These are phyloP conservation scores for Eustalomyia histrio DNA, from an alignment of 2,888 invertebrate species.

Conservation along the genomic window DNA sequence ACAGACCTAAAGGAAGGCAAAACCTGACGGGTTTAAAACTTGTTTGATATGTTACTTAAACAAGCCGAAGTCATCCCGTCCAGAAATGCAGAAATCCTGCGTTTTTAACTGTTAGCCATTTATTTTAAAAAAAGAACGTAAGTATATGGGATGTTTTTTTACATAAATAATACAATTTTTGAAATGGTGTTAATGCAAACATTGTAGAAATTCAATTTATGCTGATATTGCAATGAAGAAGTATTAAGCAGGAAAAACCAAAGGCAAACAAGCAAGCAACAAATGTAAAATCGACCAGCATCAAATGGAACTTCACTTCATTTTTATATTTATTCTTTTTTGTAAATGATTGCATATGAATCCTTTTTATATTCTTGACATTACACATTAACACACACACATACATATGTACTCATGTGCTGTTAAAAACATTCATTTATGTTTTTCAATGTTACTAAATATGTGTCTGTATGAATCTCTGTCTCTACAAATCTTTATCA, in stretches of 20 bases:
- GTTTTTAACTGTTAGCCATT: too few species aligned
- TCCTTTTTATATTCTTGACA: conserved; percentile 24
- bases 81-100: too few species aligned
- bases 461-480: too few species aligned
- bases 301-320: neutral
- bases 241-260: neutral
- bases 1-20: too few species aligned
- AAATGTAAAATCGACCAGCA: neutral
- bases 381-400: neutral
- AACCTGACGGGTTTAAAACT: too few species aligned
- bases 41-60: too few species aligned
- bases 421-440: neutral
- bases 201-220: conserved; percentile 54
- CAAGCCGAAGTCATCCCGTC: too few species aligned
- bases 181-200: neutral
- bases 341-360: conserved; percentile 18
- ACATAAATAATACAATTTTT: neutral
- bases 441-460: neutral
- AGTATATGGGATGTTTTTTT: too few species aligned
- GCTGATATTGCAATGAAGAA: conserved; percentile 48
- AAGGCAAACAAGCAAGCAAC: neutral
- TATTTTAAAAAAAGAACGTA: too few species aligned
- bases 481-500: neutral
- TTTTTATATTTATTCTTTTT: neutral
- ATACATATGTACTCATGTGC: too few species aligned